phyloP scores from a whole-genome alignment of 2,113 vertebrate genomes.

The Proterorhinus semilunaris region DNA sequence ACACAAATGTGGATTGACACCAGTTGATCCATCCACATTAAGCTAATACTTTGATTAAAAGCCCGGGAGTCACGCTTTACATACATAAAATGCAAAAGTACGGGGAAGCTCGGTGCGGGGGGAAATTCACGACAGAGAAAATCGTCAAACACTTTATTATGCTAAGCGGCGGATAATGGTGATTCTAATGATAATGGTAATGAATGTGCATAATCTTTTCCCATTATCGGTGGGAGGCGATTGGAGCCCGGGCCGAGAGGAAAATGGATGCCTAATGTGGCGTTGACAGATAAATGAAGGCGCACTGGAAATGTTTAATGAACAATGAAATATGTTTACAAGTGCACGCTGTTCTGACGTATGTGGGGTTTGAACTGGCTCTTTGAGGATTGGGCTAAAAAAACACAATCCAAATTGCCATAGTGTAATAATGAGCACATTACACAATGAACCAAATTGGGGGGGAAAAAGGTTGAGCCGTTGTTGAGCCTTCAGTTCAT shows the following conservation, averaged over 20 bases:
- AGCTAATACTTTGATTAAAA: slow-evolving; percentile 11
- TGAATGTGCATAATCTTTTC: slow-evolving; percentile 71
- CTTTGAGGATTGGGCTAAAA: neutral
- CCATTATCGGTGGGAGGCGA: slow-evolving; percentile 60
- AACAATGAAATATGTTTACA: slow-evolving; percentile 33
- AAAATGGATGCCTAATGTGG: slow-evolving; percentile 61
- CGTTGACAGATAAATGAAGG: slow-evolving; percentile 55
- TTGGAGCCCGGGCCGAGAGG: slow-evolving; percentile 31
- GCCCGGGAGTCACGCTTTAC: slow-evolving; percentile 21
- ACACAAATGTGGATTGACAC: neutral
- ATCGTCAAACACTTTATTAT: slow-evolving; percentile 50
- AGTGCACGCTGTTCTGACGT: slow-evolving; percentile 11
- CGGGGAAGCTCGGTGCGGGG: slow-evolving; percentile 2
- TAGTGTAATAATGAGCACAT: no score
- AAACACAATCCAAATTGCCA: no score
- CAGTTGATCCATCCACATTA: slow-evolving; percentile 9
- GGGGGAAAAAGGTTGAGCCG: no score
- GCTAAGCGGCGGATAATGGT: slow-evolving; percentile 52
- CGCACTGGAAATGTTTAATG: slow-evolving; percentile 29
- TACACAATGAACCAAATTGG: no score
- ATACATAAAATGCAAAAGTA: slow-evolving; percentile 13
- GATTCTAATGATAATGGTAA: slow-evolving; percentile 71
- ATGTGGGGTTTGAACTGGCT: neutral
- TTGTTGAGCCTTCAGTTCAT: no score
- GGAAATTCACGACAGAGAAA: slow-evolving; percentile 12